Conservation (phyloP, 2,797 vertebrate genomes). For the Pelochelys cantorii region DNA sequence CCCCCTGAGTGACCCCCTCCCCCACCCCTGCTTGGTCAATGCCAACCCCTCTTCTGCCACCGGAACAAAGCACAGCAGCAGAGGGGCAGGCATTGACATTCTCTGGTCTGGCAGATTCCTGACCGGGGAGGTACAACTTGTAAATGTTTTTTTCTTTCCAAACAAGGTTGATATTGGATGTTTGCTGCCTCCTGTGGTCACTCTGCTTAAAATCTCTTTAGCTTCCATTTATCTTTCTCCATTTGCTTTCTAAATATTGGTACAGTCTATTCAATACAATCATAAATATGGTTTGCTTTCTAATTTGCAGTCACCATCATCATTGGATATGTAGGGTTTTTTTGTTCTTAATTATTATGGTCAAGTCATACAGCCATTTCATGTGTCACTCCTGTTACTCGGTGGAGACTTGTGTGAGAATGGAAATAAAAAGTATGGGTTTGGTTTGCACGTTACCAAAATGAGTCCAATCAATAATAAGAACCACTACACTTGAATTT, state of each 20-base stretch:
- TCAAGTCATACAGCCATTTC: neutral
- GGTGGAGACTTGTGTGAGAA: neutral
- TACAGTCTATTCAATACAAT: neutral
- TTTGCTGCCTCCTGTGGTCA: conserved; percentile 33
- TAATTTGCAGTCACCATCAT: neutral
- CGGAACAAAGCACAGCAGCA: too few species aligned
- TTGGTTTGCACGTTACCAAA: neutral
- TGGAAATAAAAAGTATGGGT: neutral
- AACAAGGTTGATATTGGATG: neutral
- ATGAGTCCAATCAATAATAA: neutral
- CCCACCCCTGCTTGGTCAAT: too few species aligned
- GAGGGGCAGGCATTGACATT: too few species aligned
- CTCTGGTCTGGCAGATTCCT: too few species aligned
- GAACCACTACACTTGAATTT: neutral
- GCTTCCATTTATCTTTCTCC: neutral
- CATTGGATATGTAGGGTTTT: neutral
- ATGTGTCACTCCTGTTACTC: neutral
- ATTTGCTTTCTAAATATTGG: neutral
- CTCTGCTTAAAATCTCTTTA: neutral
- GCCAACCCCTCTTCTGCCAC: too few species aligned
- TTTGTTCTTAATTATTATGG: neutral
- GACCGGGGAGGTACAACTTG: too few species aligned
- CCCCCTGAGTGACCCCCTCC: too few species aligned
- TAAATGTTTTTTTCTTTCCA: neutral
- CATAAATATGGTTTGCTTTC: neutral